These are phyloP conservation scores for Philopotamus ludificatus DNA, from an alignment of 1,140 invertebrate species.

Conservation along the genomic window DNA sequence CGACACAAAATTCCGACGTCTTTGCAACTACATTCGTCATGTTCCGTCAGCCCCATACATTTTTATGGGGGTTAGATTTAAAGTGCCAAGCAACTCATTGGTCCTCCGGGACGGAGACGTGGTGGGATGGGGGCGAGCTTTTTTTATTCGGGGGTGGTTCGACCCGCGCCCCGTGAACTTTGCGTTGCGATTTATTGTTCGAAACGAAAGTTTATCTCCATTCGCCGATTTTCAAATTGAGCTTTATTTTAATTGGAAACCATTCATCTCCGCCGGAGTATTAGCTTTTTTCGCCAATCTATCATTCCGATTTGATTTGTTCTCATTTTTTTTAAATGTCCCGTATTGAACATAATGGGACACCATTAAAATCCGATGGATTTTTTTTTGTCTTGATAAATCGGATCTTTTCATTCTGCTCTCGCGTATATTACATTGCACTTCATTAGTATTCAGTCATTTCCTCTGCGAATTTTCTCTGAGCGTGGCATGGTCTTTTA, in stretches of 20 bases:
- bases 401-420: neutral
- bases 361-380: neutral
- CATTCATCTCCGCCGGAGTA: constrained; percentile 22
- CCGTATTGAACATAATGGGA: neutral
- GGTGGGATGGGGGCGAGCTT: neutral
- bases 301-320: constrained; percentile 1
- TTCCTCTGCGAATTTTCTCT: constrained; percentile 10
- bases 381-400: neutral
- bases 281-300: neutral
- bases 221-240: constrained; percentile 25
- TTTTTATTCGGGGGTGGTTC: neutral
- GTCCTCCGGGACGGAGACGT: neutral
- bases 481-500: constrained; percentile 5
- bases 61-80: constrained; percentile 1
- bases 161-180: constrained; percentile 29
- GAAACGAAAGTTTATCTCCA: constrained; percentile 37
- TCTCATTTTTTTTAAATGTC: neutral
- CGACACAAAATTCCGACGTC: neutral
- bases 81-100: constrained; percentile 3
- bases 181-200: constrained; percentile 39
- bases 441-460: constrained; percentile 27
- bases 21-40: neutral
- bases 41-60: neutral
- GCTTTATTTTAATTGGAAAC: constrained; percentile 41
- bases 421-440: constrained; percentile 2